Percentiles rank a stretch among this genome's conserved stretches.
phyloP scores from a whole-genome alignment of 2,113 vertebrate species.

The Cyprinodon tularosa region DNA sequence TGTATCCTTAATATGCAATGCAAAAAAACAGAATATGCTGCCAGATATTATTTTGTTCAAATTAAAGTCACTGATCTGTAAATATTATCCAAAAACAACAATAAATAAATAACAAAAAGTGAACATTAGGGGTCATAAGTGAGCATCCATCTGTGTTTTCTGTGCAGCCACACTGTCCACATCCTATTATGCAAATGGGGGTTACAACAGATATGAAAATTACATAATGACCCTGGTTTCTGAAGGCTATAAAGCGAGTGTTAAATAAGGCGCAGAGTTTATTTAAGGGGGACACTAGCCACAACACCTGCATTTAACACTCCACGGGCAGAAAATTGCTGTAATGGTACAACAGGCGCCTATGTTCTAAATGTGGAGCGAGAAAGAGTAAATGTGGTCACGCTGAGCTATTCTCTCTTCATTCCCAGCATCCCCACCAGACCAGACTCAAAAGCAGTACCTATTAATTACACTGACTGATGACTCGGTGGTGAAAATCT shows the following conservation, averaged over 20 bases:
- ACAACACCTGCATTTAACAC: not conserved
- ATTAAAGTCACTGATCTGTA: not conserved
- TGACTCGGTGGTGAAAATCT: conserved; percentile 46
- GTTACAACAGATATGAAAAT: not conserved
- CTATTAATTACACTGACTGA: conserved; percentile 70
- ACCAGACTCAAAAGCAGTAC: conserved; percentile 33
- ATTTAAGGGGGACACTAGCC: conserved; percentile 15
- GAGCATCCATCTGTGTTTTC: not conserved
- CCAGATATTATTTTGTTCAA: no score
- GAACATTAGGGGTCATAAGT: not conserved
- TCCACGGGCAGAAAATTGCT: not conserved
- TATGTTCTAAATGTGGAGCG: conserved; percentile 1
- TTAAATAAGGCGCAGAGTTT: conserved; percentile 16
- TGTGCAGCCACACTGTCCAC: not conserved
- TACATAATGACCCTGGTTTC: not conserved
- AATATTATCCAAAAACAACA: not conserved
- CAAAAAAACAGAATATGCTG: no score
- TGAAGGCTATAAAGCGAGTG: not conserved
- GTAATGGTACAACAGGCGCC: not conserved
- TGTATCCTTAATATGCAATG: no score
- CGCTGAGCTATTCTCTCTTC: conserved; percentile 20
- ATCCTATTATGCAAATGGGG: not conserved
- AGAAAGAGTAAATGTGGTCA: conserved; percentile 7
- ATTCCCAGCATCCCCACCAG: conserved; percentile 25
- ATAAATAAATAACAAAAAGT: not conserved